Evolutionary conservation across 2,888 invertebrate genomes (phyloP).

Genomic region (Melangyna quadrimaculata): DNA sequence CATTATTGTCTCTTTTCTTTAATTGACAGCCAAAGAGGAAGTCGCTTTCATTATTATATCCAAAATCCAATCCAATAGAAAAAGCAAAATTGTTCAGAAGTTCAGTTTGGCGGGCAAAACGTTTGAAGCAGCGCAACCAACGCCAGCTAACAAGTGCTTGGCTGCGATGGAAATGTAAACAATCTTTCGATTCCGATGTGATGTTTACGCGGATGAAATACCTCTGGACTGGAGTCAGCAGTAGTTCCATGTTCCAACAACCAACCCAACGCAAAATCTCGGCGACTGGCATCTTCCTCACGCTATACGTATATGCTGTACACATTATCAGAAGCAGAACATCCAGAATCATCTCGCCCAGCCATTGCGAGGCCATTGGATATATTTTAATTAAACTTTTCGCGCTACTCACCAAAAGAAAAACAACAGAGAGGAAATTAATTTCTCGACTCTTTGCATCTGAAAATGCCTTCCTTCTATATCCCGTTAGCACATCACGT

Average conservation of each 20-base stretch:
- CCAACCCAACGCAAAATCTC: background rate
- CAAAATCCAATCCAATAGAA: slow-evolving; percentile 24
- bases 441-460: slow-evolving; percentile 50
- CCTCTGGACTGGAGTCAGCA: slow-evolving; percentile 49
- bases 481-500: background rate
- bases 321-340: background rate
- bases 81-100: slow-evolving; percentile 35
- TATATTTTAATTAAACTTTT: slow-evolving; percentile 68
- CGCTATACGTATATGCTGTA: too few relatives aligned
- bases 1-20: background rate
- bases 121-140: background rate
- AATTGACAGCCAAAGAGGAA: slow-evolving; percentile 60
- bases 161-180: slow-evolving; percentile 64
- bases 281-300: background rate
- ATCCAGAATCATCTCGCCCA: background rate
- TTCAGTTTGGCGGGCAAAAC: slow-evolving; percentile 10
- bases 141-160: background rate
- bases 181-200: slow-evolving; percentile 61
- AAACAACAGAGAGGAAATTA: slow-evolving; percentile 61
- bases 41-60: slow-evolving; percentile 48
- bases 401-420: slow-evolving; percentile 51
- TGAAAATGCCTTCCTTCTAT: background rate
- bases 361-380: slow-evolving; percentile 24
- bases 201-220: slow-evolving; percentile 65
- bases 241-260: slow-evolving; percentile 28